Evolutionary conservation across 2,797 vertebrate species (phyloP).

Genomic region (Limosa lapponica): DNA sequence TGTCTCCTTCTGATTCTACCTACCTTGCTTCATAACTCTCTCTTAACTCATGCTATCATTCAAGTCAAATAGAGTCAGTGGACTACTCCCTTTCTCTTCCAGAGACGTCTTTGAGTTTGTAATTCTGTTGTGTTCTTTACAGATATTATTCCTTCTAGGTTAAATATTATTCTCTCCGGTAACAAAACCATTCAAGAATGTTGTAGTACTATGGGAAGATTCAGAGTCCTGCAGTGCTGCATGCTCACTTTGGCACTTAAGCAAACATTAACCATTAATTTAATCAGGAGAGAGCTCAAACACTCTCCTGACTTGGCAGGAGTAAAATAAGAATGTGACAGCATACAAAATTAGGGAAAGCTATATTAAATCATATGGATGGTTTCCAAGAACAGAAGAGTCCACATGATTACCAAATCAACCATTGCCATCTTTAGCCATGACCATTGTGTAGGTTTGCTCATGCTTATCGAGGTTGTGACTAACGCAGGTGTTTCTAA

Average conservation of each 20-base stretch:
- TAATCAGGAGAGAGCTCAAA: neutral
- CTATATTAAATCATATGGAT: neutral
- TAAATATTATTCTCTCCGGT: neutral
- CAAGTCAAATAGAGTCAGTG: neutral
- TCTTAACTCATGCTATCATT: neutral
- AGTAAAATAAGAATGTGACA: neutral
- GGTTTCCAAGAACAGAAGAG: neutral
- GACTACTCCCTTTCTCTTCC: neutral
- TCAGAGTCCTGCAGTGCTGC: rapidly evolving
- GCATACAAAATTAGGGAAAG: neutral
- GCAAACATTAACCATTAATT: neutral
- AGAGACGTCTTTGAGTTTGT: neutral
- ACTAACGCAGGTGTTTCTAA: neutral
- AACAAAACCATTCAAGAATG: neutral
- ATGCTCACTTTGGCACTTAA: neutral
- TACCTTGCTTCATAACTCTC: neutral
- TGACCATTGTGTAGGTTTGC: neutral
- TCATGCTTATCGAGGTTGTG: neutral
- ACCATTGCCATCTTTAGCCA: neutral
- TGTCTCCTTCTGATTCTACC: neutral
- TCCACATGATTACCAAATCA: neutral
- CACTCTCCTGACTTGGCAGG: neutral
- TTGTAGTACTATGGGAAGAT: neutral
- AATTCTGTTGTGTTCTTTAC: neutral
- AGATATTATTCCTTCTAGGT: neutral